These are phyloP conservation scores for Phenganax subtilis DNA, from an alignment of 92 coral and sea anemone species.

Conservation along the genomic window DNA sequence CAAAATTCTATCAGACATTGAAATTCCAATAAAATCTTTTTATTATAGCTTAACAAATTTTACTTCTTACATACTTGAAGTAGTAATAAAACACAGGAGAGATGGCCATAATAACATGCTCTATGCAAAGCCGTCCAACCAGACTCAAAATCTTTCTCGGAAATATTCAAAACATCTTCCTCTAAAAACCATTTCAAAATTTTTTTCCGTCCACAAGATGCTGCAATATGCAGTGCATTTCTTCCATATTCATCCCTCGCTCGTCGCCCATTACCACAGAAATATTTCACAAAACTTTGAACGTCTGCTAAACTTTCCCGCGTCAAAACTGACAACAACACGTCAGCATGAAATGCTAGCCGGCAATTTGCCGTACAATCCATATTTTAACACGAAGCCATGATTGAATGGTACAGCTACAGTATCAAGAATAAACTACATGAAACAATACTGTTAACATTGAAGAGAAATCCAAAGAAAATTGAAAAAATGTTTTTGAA, in stretches of 20 bases:
- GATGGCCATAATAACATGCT: conserved; percentile 67
- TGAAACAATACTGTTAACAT: not conserved
- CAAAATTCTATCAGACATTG: too few species aligned
- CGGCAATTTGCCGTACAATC: conserved; percentile 82
- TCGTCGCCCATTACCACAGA: conserved; percentile 69
- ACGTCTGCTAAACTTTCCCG: conserved; percentile 60
- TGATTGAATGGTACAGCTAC: conserved; percentile 23
- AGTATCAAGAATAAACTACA: conserved; percentile 3
- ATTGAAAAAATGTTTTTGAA: not conserved
- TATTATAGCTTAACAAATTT: too few species aligned
- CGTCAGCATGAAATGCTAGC: conserved; percentile 59
- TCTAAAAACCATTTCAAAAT: conserved; percentile 80
- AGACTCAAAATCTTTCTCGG: conserved; percentile 63
- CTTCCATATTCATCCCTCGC: conserved; percentile 68
- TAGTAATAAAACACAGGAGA: conserved; percentile 61
- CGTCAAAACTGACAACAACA: conserved; percentile 69
- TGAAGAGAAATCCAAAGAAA: not conserved
- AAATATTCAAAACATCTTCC: conserved; percentile 55
- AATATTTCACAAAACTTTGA: conserved; percentile 51
- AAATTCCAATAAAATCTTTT: too few species aligned
- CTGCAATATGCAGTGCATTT: conserved; percentile 74
- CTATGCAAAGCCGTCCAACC: conserved; percentile 88
- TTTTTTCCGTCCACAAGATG: conserved; percentile 82
- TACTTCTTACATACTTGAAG: conserved; percentile 51
- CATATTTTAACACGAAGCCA: conserved; percentile 54